These are phyloP conservation scores for Heterotis niloticus DNA, from an alignment of 2,113 vertebrate species.

Conservation along the genomic window DNA sequence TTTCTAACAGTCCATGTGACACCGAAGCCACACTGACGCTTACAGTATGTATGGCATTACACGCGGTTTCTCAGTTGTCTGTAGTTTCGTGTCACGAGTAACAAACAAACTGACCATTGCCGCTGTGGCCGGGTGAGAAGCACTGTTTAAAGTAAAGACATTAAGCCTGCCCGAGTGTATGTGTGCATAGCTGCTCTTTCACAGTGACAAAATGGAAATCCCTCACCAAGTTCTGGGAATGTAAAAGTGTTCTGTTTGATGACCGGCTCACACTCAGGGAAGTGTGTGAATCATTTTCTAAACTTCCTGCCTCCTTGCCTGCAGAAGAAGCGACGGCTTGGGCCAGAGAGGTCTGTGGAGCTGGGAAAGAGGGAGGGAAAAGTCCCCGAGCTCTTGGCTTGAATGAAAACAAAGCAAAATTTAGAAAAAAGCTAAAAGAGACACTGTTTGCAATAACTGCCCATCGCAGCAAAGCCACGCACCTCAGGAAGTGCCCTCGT, in stretches of 20 bases:
- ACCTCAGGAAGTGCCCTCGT: conserved; percentile 18
- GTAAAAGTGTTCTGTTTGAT: conserved; percentile 31
- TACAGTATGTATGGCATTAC: neutral
- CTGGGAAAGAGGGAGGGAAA: conserved; percentile 13
- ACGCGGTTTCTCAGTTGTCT: neutral
- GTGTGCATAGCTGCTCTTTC: neutral
- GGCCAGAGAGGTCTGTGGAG: conserved; percentile 14
- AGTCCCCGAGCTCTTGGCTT: conserved; percentile 29
- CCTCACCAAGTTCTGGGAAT: neutral
- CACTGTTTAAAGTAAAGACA: neutral
- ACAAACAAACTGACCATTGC: neutral
- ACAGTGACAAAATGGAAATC: neutral
- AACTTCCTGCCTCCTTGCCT: conserved; percentile 49
- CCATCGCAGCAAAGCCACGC: neutral
- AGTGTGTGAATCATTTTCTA: conserved; percentile 47
- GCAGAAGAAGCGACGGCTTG: conserved; percentile 16
- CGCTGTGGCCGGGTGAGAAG: neutral
- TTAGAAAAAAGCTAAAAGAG: no score
- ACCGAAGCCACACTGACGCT: no score
- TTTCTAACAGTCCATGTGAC: no score
- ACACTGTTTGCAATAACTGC: conserved; percentile 11
- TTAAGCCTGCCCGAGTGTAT: neutral
- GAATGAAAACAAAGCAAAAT: conserved; percentile 36
- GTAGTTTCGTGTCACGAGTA: neutral
- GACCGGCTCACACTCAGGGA: conserved; percentile 32